Evolutionary conservation across 2,113 vertebrate species (phyloP).

Genomic region (Lampris incognitus): DNA sequence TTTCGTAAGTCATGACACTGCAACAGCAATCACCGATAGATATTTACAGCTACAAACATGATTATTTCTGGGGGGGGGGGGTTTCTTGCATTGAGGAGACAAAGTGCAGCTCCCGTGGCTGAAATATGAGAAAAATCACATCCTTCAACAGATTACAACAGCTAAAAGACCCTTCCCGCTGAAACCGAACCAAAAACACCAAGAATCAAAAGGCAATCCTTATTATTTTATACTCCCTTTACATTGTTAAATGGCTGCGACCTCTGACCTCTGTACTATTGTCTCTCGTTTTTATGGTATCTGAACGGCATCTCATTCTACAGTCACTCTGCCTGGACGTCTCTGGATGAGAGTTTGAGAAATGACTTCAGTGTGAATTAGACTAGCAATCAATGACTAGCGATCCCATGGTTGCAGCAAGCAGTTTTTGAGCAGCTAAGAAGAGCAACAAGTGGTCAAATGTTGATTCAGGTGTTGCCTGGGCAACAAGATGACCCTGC

Average conservation of each 20-base stretch:
- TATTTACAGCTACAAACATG: conserved; percentile 66
- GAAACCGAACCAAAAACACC: conserved; percentile 9
- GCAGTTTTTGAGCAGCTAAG: too few relatives aligned
- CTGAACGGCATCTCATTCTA: conserved; percentile 3
- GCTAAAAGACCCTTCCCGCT: conserved; percentile 14
- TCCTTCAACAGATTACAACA: not conserved
- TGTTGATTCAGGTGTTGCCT: too few relatives aligned
- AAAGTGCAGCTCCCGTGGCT: conserved; percentile 64
- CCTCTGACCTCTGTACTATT: too few relatives aligned
- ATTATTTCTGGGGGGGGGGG: not conserved
- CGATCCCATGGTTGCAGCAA: too few relatives aligned
- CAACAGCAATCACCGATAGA: conserved; percentile 52
- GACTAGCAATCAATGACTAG: too few relatives aligned
- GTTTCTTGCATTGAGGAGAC: conserved; percentile 26
- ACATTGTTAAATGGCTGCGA: too few relatives aligned
- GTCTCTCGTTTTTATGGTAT: not conserved
- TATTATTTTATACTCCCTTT: too few relatives aligned
- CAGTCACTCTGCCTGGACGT: not conserved
- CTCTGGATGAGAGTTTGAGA: conserved; percentile 8
- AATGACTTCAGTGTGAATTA: not conserved
- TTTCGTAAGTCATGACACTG: conserved; percentile 52
- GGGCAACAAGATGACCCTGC: too few relatives aligned
- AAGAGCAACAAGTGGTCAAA: too few relatives aligned
- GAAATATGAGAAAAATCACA: too few relatives aligned
- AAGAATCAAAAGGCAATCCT: not conserved